Percentiles rank a stretch among this genome's conserved stretches.
Evolutionary conservation across 2,113 vertebrate genomes (phyloP).

Genomic region (Poecilia latipinna): DNA sequence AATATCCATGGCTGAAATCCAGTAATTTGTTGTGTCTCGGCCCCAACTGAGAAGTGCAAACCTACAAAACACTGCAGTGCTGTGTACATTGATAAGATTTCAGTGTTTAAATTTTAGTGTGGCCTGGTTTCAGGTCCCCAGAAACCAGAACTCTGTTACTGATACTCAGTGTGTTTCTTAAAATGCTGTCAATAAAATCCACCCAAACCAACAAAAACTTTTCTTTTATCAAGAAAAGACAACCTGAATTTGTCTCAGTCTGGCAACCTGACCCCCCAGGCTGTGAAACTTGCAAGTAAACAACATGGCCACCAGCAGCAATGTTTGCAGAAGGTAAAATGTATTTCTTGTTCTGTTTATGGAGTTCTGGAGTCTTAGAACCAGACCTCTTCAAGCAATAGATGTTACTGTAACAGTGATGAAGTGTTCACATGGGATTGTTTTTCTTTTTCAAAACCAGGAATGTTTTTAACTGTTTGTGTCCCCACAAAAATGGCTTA

Average conservation of each 20-base stretch:
- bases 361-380: neutral
- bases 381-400: too few relatives aligned
- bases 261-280: neutral
- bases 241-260: neutral
- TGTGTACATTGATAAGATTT: neutral
- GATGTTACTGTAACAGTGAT: neutral
- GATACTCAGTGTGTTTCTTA: too few relatives aligned
- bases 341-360: slow-evolving; percentile 2
- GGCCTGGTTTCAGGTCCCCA: neutral
- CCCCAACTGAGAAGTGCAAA: neutral
- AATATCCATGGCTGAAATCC: too few relatives aligned
- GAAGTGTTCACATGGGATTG: too few relatives aligned
- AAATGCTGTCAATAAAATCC: too few relatives aligned
- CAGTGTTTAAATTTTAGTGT: neutral
- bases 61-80: neutral
- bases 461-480: too few relatives aligned
- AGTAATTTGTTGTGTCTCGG: too few relatives aligned
- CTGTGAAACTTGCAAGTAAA: neutral
- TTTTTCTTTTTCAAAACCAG: too few relatives aligned
- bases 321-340: neutral
- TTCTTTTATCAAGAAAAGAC: neutral
- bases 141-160: too few relatives aligned
- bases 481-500: too few relatives aligned
- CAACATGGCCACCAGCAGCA: neutral
- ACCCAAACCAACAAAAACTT: too few relatives aligned